Evolutionary conservation across 2,888 invertebrate species (phyloP).

Genomic region (Volucella inflata): DNA sequence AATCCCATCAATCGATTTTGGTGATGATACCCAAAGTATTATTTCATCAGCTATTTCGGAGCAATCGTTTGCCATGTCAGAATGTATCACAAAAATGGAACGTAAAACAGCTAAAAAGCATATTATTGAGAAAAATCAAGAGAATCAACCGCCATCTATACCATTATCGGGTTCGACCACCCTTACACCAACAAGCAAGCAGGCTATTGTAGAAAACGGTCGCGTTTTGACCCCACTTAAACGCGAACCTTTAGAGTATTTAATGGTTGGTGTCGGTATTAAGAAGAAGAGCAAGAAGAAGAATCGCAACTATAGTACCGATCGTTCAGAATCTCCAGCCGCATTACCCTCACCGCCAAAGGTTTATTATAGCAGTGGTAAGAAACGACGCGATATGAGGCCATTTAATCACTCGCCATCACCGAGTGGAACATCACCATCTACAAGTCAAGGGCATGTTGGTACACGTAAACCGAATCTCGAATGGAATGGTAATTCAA

Average conservation of each 20-base stretch:
- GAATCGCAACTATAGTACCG: conserved; percentile 85
- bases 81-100: conserved; percentile 86
- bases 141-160: conserved; percentile 80
- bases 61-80: conserved; percentile 88
- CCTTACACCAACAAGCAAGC: conserved; percentile 74
- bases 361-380: conserved; percentile 86
- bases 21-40: conserved; percentile 88
- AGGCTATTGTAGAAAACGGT: conserved; percentile 81
- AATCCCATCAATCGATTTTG: conserved; percentile 84
- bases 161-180: conserved; percentile 70
- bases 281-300: conserved; percentile 89
- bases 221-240: conserved; percentile 87
- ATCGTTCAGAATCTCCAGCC: conserved; percentile 88
- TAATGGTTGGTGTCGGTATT: conserved; percentile 87
- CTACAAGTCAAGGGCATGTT: conserved; percentile 42
- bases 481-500: conserved; percentile 89
- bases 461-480: conserved; percentile 69
- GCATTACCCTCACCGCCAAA: conserved; percentile 88
- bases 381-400: conserved; percentile 85
- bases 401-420: conserved; percentile 84
- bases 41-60: conserved; percentile 90
- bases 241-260: conserved; percentile 90
- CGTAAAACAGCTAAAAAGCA: conserved; percentile 84
- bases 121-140: conserved; percentile 81
- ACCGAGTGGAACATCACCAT: conserved; percentile 66